These are phyloP conservation scores for Adelphocoris suturalis DNA, from an alignment of 2,888 invertebrate species.

Conservation along the genomic window DNA sequence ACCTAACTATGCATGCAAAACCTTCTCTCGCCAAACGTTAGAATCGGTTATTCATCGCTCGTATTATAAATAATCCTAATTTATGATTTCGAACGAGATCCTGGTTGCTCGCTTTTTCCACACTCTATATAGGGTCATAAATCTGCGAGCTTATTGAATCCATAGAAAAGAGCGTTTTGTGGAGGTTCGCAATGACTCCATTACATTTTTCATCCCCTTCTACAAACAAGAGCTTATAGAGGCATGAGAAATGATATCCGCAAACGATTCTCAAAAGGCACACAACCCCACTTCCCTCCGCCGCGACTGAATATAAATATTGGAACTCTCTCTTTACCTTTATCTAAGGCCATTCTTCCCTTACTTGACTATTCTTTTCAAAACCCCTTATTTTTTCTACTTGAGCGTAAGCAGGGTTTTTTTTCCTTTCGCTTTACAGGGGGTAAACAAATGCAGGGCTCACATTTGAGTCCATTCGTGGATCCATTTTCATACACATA, in stretches of 20 bases:
- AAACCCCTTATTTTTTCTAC: background rate
- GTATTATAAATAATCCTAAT: constrained; percentile 8
- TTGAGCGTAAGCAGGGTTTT: background rate
- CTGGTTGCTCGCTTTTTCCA: background rate
- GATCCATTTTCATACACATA: too few species aligned
- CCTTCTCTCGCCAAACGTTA: too few species aligned
- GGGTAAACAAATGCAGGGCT: background rate
- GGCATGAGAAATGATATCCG: constrained; percentile 50
- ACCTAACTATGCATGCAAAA: too few species aligned
- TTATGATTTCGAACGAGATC: background rate
- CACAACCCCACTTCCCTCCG: background rate
- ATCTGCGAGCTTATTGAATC: constrained; percentile 26
- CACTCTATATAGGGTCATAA: constrained; percentile 11
- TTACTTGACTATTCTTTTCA: constrained; percentile 15
- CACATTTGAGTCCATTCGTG: background rate
- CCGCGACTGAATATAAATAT: constrained; percentile 21
- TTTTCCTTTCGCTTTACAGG: background rate
- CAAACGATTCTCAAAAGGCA: constrained; percentile 49
- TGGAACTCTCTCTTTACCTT: constrained; percentile 35
- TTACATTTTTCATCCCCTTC: constrained; percentile 48
- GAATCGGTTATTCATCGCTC: background rate
- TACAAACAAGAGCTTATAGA: constrained; percentile 42
- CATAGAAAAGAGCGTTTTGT: constrained; percentile 30
- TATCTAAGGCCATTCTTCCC: constrained; percentile 31
- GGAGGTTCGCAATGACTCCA: constrained; percentile 20